phyloP scores from a whole-genome alignment of 2,113 vertebrate genomes.

The Deroptyus accipitrinus region DNA sequence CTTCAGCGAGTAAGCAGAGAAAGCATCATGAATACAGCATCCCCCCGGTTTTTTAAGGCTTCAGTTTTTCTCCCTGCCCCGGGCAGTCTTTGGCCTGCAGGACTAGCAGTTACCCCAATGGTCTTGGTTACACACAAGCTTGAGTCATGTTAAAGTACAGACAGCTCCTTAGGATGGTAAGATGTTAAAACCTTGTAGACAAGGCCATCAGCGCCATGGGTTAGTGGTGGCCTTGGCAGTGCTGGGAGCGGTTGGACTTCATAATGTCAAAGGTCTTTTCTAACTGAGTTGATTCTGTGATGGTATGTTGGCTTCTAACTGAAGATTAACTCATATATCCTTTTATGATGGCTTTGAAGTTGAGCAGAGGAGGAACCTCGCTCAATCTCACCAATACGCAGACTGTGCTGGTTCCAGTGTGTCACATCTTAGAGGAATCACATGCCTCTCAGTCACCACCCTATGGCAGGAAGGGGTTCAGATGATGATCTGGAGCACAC shows the following conservation, averaged over 20 bases:
- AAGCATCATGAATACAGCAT: background rate
- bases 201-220: background rate
- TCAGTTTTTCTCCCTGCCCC: accelerated
- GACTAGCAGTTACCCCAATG: background rate
- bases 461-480: accelerated
- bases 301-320: background rate
- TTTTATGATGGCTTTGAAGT: background rate
- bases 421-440: background rate
- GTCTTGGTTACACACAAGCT: background rate
- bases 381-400: background rate
- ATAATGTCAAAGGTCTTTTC: background rate
- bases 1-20: background rate
- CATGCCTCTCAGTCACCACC: background rate
- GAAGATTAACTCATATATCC: background rate
- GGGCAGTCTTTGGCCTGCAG: background rate
- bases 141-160: background rate
- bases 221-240: background rate
- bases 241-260: background rate
- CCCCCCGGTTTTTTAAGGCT: background rate
- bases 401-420: background rate
- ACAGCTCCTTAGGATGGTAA: background rate
- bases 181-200: background rate
- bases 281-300: background rate
- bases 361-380: background rate
- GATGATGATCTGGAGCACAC: background rate